Evolutionary conservation across 2,888 invertebrate genomes (phyloP).

Genomic region (Eubasilissa splendida): DNA sequence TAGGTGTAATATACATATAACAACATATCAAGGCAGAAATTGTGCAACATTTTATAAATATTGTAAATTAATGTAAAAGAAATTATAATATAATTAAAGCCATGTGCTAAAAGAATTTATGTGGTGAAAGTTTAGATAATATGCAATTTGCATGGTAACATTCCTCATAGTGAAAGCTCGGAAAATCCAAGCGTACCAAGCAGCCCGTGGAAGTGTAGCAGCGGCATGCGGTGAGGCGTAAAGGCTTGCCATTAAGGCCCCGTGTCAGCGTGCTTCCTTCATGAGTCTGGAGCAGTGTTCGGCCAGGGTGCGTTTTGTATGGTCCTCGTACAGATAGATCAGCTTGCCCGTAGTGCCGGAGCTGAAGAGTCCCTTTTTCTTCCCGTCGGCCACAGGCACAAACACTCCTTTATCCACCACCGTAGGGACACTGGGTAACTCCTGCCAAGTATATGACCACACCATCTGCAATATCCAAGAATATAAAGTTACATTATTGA

Average conservation of each 20-base stretch:
- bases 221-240: conserved; percentile 59
- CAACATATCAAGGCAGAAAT: not conserved
- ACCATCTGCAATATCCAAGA: conserved; percentile 73
- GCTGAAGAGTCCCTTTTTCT: conserved; percentile 78
- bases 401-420: conserved; percentile 80
- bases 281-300: conserved; percentile 68
- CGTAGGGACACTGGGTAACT: conserved; percentile 79
- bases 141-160: conserved; percentile 62
- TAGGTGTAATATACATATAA: conserved; percentile 7
- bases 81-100: conserved; percentile 16
- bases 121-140: conserved; percentile 69
- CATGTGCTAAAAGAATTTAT: conserved; percentile 55
- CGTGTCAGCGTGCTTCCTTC: conserved; percentile 68
- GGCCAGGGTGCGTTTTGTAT: conserved; percentile 68
- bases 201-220: conserved; percentile 56
- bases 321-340: conserved; percentile 69
- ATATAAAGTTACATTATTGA: conserved; percentile 22
- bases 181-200: not conserved
- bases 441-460: conserved; percentile 86
- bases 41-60: not conserved
- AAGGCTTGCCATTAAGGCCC: conserved; percentile 59
- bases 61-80: not conserved
- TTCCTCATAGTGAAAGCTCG: conserved; percentile 29
- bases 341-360: conserved; percentile 76
- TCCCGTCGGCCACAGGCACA: conserved; percentile 73